phyloP scores from a whole-genome alignment of 1,140 invertebrate species.

The Diploscapter pachys region DNA sequence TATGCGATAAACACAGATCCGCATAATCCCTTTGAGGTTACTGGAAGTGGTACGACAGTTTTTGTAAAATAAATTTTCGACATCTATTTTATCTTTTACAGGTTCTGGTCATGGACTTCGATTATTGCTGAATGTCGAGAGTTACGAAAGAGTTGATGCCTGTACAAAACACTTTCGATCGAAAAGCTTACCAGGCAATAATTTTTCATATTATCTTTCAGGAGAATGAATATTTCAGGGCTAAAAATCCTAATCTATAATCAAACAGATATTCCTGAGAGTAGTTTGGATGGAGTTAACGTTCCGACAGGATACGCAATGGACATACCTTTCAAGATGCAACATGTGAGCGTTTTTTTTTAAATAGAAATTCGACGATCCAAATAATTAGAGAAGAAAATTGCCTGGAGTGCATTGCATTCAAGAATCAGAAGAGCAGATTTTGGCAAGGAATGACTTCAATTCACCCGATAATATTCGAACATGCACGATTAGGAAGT shows the following conservation, averaged over 20 bases:
- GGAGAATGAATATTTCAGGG: constrained; percentile 40
- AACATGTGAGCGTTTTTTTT: constrained; percentile 40
- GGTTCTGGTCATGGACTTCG: constrained; percentile 45
- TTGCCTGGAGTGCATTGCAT: constrained; percentile 52
- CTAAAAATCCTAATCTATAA: constrained; percentile 52
- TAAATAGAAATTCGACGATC: too few species aligned
- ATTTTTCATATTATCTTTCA: too few species aligned
- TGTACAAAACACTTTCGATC: constrained; percentile 51
- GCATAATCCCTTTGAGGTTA: constrained; percentile 46
- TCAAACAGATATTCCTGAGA: constrained; percentile 55
- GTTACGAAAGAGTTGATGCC: constrained; percentile 55
- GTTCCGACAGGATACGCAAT: constrained; percentile 56
- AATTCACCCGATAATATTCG: constrained; percentile 44
- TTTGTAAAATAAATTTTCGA: not conserved
- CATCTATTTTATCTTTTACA: constrained; percentile 3
- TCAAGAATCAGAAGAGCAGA: constrained; percentile 46
- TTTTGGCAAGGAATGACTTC: constrained; percentile 37
- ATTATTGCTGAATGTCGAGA: constrained; percentile 54
- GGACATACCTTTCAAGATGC: constrained; percentile 59
- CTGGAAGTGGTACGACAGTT: constrained; percentile 38
- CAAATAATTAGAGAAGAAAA: constrained; percentile 46
- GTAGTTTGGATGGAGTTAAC: constrained; percentile 53
- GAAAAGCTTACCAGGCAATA: not conserved
- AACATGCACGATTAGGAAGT: constrained; percentile 49
- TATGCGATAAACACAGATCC: constrained; percentile 58